These are phyloP conservation scores for Euura lappo DNA, from an alignment of 1,140 invertebrate genomes.

Conservation along the genomic window DNA sequence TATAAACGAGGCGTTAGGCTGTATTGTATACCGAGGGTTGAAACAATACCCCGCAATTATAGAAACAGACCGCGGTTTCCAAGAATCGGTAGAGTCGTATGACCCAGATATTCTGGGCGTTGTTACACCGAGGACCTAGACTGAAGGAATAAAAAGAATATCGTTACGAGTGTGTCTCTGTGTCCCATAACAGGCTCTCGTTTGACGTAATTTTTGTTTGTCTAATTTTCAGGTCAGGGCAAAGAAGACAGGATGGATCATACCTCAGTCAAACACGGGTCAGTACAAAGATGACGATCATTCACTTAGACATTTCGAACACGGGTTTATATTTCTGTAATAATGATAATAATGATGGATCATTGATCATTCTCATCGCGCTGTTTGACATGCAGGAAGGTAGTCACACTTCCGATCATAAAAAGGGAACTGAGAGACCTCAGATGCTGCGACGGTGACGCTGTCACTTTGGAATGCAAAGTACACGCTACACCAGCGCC, in stretches of 20 bases:
- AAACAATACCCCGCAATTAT: too few relatives aligned
- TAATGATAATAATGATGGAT: slow-evolving; percentile 17
- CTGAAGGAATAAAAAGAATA: not conserved
- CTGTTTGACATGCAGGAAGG: slow-evolving; percentile 61
- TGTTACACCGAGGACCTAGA: not conserved
- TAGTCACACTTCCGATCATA: slow-evolving; percentile 77
- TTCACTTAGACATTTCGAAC: too few relatives aligned
- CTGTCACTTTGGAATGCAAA: slow-evolving; percentile 77
- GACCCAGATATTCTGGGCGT: too few relatives aligned
- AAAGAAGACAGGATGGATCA: slow-evolving; percentile 54
- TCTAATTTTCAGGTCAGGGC: slow-evolving; percentile 52
- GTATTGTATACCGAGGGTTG: too few relatives aligned
- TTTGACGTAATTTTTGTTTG: slow-evolving; percentile 4
- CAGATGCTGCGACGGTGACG: slow-evolving; percentile 82
- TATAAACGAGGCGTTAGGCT: too few relatives aligned
- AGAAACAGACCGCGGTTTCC: too few relatives aligned
- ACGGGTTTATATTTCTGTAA: not conserved
- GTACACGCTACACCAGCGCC: slow-evolving; percentile 70
- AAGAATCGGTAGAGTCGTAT: too few relatives aligned
- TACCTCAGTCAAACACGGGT: slow-evolving; percentile 56
- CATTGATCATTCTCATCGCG: slow-evolving; percentile 15
- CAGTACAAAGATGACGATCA: slow-evolving; percentile 23
- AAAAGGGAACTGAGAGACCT: slow-evolving; percentile 74
- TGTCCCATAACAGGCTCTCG: not conserved
- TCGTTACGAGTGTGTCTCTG: not conserved